Percentiles rank a stretch among this genome's conserved stretches.
phyloP scores from a whole-genome alignment of 1,140 invertebrate species.

The Bombus confusus region DNA sequence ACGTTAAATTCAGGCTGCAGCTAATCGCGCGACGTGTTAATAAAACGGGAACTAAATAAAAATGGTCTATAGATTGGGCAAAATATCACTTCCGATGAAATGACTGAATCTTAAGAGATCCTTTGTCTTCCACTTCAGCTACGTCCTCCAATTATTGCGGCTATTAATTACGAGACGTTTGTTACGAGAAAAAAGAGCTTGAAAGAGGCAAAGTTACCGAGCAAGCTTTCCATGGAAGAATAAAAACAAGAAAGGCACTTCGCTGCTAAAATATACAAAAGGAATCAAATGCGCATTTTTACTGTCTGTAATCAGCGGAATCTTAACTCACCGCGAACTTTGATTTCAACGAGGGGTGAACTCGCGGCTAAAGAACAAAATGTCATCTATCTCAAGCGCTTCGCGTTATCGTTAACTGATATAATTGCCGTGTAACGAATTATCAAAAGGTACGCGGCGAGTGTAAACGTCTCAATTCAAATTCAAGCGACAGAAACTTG shows the following conservation, averaged over 20 bases:
- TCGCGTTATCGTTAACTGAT: neutral
- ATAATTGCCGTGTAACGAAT: neutral
- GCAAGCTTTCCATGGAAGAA: slow-evolving; percentile 3
- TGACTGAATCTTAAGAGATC: slow-evolving; percentile 3
- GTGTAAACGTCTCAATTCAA: no score
- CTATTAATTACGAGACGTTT: slow-evolving; percentile 50
- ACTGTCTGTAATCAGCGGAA: slow-evolving; percentile 12
- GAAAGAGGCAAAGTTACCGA: slow-evolving; percentile 26
- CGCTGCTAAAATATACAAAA: slow-evolving; percentile 20
- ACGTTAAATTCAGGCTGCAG: neutral
- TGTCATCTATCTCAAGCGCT: neutral
- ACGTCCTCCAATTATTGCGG: slow-evolving; percentile 27
- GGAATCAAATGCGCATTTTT: slow-evolving; percentile 33
- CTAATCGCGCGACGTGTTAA: neutral
- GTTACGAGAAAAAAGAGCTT: neutral
- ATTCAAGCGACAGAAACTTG: no score
- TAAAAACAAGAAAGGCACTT: slow-evolving; percentile 4
- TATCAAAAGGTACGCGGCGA: neutral
- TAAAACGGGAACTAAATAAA: neutral
- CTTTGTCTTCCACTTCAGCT: slow-evolving; percentile 15
- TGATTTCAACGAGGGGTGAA: neutral
- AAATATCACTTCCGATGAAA: neutral
- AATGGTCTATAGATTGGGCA: neutral
- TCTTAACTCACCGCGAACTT: neutral
- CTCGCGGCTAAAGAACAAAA: neutral